phyloP scores from a whole-genome alignment of 2,797 vertebrate genomes.

The Sparus aurata region DNA sequence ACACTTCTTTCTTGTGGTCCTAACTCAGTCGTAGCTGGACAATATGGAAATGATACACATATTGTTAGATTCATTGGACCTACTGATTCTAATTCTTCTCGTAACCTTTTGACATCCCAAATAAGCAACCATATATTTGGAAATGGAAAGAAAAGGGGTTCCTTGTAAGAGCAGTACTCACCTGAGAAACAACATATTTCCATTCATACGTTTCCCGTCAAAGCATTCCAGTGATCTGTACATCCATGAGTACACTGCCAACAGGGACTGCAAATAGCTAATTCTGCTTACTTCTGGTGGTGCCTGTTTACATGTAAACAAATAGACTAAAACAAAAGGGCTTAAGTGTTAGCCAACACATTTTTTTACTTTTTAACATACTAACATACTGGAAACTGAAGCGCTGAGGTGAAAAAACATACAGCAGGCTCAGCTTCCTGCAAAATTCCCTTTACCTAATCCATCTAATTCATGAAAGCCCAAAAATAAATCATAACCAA shows the following conservation, averaged over 20 bases:
- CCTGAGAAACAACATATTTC: too few species aligned
- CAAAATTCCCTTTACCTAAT: neutral
- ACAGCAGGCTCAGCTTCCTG: neutral
- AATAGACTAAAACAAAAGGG: neutral
- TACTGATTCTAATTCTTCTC: neutral
- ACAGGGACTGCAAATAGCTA: neutral
- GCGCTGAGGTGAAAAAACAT: neutral
- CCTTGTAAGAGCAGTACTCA: too few species aligned
- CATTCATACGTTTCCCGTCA: neutral
- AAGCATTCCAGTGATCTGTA: neutral
- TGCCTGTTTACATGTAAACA: neutral
- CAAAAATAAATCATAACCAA: neutral
- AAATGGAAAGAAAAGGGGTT: neutral
- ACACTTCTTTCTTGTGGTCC: neutral
- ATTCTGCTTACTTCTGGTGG: neutral
- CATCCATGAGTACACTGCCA: neutral
- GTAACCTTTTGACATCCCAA: neutral
- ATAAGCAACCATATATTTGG: neutral
- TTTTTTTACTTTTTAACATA: too few species aligned
- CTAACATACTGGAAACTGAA: too few species aligned
- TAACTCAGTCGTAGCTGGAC: neutral
- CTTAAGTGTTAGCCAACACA: too few species aligned
- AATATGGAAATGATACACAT: neutral
- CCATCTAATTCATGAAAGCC: constrained; percentile 1
- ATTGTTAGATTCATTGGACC: neutral